phyloP scores from a whole-genome alignment of 2,797 vertebrate genomes.

The Yasuhikotakia modesta region DNA sequence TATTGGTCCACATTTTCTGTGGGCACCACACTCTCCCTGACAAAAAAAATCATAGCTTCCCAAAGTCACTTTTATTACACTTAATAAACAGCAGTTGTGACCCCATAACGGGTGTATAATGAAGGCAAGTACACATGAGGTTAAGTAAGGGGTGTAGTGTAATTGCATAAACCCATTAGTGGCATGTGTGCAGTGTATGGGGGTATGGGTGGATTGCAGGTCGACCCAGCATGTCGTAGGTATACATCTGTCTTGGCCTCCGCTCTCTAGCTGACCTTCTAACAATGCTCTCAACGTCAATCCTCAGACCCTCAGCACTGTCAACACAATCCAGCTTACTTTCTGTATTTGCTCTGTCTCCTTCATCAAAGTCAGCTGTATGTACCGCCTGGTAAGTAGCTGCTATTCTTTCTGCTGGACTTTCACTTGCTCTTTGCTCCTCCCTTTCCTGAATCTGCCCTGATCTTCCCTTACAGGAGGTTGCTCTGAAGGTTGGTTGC shows the following conservation, averaged over 20 bases:
- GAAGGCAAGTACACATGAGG: constrained; percentile 1
- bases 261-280: constrained; percentile 2
- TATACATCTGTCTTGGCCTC: constrained; percentile 6
- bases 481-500: not conserved
- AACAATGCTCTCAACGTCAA: not conserved
- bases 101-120: not conserved
- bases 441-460: too few species aligned
- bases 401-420: too few species aligned
- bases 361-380: not conserved
- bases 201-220: constrained; percentile 5
- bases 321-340: not conserved
- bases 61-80: not conserved
- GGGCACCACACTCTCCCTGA: constrained; percentile 4
- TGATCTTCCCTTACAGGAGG: not conserved
- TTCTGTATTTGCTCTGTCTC: not conserved
- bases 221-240: not conserved
- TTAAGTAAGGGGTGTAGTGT: constrained; percentile 8
- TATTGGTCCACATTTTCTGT: too few species aligned
- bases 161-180: not conserved
- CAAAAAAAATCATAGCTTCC: not conserved
- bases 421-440: too few species aligned
- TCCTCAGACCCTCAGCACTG: not conserved
- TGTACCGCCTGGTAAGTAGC: constrained; percentile 1
- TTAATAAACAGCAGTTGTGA: constrained; percentile 1
- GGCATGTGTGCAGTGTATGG: not conserved